Evolutionary conservation across 1,140 invertebrate genomes (phyloP).

Genomic region (Drosophila equinoxialis): DNA sequence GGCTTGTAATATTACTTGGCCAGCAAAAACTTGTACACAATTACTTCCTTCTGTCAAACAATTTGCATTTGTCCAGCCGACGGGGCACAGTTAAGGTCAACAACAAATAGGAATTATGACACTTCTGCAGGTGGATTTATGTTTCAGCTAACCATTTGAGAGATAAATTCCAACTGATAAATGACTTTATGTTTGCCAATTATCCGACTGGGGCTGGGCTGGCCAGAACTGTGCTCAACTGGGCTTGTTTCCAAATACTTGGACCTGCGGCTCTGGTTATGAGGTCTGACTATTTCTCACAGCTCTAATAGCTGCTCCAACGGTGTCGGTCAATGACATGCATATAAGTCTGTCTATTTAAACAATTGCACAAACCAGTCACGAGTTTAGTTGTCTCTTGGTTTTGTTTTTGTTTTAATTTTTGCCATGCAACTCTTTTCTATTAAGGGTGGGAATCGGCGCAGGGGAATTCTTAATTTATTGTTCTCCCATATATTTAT

Average conservation of each 20-base stretch:
- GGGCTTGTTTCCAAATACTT: not conserved
- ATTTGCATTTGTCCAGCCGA: conserved; percentile 43
- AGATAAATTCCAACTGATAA: conserved; percentile 46
- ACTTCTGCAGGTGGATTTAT: conserved; percentile 41
- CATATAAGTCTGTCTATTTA: conserved; percentile 18
- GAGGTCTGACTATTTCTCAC: conserved; percentile 29
- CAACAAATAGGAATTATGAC: conserved; percentile 37
- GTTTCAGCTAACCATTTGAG: conserved; percentile 46
- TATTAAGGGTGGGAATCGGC: not conserved
- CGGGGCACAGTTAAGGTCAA: conserved; percentile 39
- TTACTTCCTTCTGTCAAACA: conserved; percentile 47
- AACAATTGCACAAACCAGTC: conserved; percentile 51
- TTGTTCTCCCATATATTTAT: conserved; percentile 3
- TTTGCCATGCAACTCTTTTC: conserved; percentile 36
- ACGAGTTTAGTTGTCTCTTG: conserved; percentile 43
- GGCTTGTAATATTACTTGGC: conserved; percentile 38
- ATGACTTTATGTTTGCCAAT: not conserved
- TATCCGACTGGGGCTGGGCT: not conserved
- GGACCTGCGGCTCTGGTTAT: conserved; percentile 1
- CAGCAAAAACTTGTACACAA: conserved; percentile 1
- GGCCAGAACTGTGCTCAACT: not conserved
- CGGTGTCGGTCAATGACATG: conserved; percentile 67
- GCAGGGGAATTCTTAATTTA: conserved; percentile 18
- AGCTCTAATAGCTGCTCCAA: conserved; percentile 18
- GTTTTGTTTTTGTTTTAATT: not conserved